Conservation (phyloP, 2,113 vertebrate species). For the Solea senegalensis region DNA sequence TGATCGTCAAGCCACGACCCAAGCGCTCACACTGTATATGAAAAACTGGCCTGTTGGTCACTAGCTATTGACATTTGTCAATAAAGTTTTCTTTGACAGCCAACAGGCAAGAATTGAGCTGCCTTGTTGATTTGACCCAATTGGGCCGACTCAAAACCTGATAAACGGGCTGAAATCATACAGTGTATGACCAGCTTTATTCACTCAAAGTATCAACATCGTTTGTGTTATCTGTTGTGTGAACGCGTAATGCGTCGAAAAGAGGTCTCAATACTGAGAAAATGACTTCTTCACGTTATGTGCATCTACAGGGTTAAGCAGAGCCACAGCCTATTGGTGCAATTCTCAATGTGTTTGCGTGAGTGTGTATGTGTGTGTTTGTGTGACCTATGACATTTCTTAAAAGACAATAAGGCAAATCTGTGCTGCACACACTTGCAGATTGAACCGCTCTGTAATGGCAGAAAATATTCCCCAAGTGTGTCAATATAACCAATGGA, state of each 20-base stretch:
- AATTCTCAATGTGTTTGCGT: not conserved
- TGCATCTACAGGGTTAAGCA: slow-evolving; percentile 49
- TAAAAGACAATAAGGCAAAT: slow-evolving; percentile 13
- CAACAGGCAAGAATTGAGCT: too few species aligned
- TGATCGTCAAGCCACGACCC: too few species aligned
- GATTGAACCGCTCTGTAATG: slow-evolving; percentile 35
- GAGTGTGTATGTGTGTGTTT: slow-evolving; percentile 2
- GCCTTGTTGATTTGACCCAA: too few species aligned
- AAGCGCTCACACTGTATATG: too few species aligned
- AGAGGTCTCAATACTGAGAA: slow-evolving; percentile 38
- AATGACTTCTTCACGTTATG: slow-evolving; percentile 52
- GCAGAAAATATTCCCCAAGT: slow-evolving; percentile 43
- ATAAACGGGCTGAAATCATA: not conserved
- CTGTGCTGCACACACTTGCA: slow-evolving; percentile 10
- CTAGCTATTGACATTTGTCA: too few species aligned
- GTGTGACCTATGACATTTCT: slow-evolving; percentile 3
- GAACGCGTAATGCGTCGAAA: slow-evolving; percentile 54
- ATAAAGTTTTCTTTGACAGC: too few species aligned
- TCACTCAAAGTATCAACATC: not conserved
- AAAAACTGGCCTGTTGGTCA: too few species aligned
- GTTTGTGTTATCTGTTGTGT: slow-evolving; percentile 18
- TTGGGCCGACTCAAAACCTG: not conserved
- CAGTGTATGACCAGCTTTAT: not conserved
- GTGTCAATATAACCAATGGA: slow-evolving; percentile 58
- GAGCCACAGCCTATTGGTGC: slow-evolving; percentile 9